Percentiles rank a stretch among this genome's conserved stretches.
These are phyloP conservation scores for Cylloceria caligata DNA, from an alignment of 2,888 invertebrate species.

Conservation along the genomic window DNA sequence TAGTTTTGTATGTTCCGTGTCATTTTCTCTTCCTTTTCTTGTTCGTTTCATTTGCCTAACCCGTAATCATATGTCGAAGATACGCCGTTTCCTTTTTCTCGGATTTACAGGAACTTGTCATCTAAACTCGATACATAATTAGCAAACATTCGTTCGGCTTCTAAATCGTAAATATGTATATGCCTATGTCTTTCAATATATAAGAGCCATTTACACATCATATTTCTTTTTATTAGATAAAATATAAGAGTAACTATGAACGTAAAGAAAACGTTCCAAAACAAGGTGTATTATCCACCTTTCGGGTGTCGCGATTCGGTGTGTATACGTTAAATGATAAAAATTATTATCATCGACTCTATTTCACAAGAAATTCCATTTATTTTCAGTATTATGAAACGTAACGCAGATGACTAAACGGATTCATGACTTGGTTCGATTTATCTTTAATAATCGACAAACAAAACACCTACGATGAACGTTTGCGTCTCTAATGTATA, in stretches of 20 bases:
- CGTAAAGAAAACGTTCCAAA: constrained; percentile 15
- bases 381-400: constrained; percentile 2
- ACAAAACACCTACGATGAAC: constrained; percentile 7
- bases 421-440: not conserved
- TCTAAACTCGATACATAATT: constrained; percentile 53
- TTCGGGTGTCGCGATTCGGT: constrained; percentile 27
- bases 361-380: constrained; percentile 7
- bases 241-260: not conserved
- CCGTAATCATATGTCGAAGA: constrained; percentile 37
- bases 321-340: not conserved
- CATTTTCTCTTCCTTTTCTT: constrained; percentile 28
- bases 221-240: constrained; percentile 7
- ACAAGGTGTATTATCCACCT: constrained; percentile 17
- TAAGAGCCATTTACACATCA: constrained; percentile 47
- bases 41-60: constrained; percentile 26
- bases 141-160: constrained; percentile 48
- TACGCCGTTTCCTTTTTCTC: constrained; percentile 25
- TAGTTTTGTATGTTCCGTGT: constrained; percentile 36
- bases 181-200: constrained; percentile 50
- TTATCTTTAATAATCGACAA: constrained; percentile 24
- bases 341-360: constrained; percentile 20
- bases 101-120: constrained; percentile 53
- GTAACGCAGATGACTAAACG: not conserved
- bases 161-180: constrained; percentile 51
- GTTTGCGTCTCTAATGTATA: constrained; percentile 26